Percentiles rank a stretch among this genome's conserved stretches.
Conservation (phyloP, 2,797 vertebrate genomes). For the Linurgus olivaceus region DNA sequence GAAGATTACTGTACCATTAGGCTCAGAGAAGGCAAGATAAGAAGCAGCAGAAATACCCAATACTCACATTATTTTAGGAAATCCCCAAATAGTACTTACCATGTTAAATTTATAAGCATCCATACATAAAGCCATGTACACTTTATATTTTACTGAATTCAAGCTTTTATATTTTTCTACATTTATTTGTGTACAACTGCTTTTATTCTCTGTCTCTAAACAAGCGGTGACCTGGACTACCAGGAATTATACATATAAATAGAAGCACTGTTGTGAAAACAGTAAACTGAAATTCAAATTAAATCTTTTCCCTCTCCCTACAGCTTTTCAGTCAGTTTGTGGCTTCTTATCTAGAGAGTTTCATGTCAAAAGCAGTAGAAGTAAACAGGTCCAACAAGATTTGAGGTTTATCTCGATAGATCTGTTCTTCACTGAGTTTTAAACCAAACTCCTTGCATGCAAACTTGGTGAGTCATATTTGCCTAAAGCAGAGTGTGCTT, state of each 20-base stretch:
- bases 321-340: background rate
- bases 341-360: background rate
- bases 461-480: background rate
- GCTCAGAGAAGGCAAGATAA: background rate
- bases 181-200: background rate
- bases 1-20: background rate
- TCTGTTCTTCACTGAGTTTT: background rate
- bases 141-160: background rate
- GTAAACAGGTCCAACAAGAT: conserved; percentile 31
- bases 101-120: background rate
- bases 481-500: background rate
- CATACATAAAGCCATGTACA: no score
- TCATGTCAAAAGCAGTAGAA: background rate
- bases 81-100: background rate
- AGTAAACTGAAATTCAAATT: background rate
- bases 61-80: background rate
- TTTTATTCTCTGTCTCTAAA: background rate
- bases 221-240: background rate
- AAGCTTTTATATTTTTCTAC: background rate
- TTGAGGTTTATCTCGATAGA: background rate
- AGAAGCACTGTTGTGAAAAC: background rate
- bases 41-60: background rate
- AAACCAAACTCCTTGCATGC: background rate
- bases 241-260: background rate
- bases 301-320: background rate